A percentile compares a stretch with the other conserved stretches of the same genome.
Conservation (phyloP, 1,140 invertebrate species). For the Aporrectodea caliginosa region DNA sequence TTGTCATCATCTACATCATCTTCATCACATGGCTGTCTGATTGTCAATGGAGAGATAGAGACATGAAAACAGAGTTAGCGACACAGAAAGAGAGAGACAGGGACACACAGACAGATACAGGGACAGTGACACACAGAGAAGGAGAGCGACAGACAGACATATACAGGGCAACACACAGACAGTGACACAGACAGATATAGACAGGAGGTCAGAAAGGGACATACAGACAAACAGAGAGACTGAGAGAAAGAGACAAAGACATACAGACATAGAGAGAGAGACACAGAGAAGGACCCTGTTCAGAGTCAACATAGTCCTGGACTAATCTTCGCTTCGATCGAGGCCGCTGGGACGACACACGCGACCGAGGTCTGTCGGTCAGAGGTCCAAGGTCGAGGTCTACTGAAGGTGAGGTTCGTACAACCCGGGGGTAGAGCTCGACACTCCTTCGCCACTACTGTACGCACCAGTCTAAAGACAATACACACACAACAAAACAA, state of each 20-base stretch:
- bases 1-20: neutral
- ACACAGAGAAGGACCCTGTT: neutral
- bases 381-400: neutral
- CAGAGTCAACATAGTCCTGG: neutral
- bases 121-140: neutral
- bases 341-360: no score
- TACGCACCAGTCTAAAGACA: slow-evolving; percentile 16
- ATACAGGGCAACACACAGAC: neutral
- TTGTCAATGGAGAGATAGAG: neutral
- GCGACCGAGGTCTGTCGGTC: neutral
- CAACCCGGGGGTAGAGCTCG: slow-evolving; percentile 18
- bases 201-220: neutral
- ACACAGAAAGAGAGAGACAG: neutral
- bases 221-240: neutral
- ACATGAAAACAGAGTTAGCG: neutral
- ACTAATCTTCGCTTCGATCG: no score
- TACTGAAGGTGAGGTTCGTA: slow-evolving; percentile 22
- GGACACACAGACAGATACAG: neutral
- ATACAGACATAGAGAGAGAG: neutral
- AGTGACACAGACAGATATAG: neutral
- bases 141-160: neutral
- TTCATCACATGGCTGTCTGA: neutral
- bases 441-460: slow-evolving; percentile 14
- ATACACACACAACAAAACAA: no score
- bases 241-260: slow-evolving; percentile 12